Conservation (phyloP, 2,113 vertebrate genomes). For the Camelus dromedarius region DNA sequence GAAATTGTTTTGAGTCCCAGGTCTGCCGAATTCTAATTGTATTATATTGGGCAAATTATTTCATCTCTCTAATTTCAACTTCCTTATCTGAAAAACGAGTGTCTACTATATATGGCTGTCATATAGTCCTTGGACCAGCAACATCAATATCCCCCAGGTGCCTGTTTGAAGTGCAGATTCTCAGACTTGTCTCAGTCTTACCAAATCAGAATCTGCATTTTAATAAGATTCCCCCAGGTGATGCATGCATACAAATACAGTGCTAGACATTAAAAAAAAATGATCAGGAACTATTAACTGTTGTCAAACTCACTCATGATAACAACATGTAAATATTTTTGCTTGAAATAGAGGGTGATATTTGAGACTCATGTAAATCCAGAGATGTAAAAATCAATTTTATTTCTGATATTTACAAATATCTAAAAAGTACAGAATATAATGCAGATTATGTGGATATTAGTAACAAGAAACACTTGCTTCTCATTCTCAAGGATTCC, state of each 20-base stretch:
- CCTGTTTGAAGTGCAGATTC: background rate
- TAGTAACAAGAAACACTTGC: constrained; percentile 22
- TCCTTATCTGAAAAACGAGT: background rate
- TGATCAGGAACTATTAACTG: background rate
- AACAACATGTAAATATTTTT: background rate
- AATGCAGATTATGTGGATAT: background rate
- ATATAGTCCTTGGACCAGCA: background rate
- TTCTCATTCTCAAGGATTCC: background rate
- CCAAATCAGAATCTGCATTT: background rate
- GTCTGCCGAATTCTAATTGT: background rate
- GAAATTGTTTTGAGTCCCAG: background rate
- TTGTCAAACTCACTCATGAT: background rate
- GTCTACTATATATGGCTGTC: background rate
- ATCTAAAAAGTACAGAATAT: background rate
- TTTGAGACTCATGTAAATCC: background rate
- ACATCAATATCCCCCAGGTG: background rate
- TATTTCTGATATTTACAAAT: background rate
- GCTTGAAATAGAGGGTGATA: background rate
- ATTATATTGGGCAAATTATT: background rate
- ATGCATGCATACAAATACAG: background rate
- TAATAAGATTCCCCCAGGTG: background rate
- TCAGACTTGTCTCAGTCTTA: background rate
- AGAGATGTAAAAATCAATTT: background rate
- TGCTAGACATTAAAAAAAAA: background rate
- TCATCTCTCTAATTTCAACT: background rate